Evolutionary conservation across 2,888 invertebrate genomes (phyloP), one percentile per base, ranked within the genome.

Genomic region (Drosophila mettleri): DNA sequence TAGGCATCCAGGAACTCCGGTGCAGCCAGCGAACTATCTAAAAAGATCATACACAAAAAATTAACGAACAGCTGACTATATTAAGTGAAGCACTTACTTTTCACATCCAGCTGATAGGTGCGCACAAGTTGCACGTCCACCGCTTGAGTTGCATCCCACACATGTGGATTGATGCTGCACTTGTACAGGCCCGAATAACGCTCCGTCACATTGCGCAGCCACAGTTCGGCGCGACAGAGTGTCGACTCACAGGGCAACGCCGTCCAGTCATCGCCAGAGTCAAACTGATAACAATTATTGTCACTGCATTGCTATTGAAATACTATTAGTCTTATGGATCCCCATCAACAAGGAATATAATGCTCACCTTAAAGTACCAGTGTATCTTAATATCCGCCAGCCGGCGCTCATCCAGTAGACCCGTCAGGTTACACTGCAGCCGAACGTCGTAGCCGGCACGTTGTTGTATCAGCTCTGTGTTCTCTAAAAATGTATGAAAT

Each of bases 101-200:
- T 90, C 5, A 92, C 86, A 80, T 91, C 91, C 71, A 92, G 68
- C 67, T 91, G 90, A 85, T 89, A 92, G 12, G 89, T 91, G 62
- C 90, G 81, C n/a, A 90, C 90, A 8, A 92, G 69, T 79, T 91
- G 90, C 49, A 92, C 91, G 54, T 91, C 89, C 41, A 91, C 80
- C 1, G 88, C 69, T 24, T 86, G 88, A 0, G 71, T 54, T 10
- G 86, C 66, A 68, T 90, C 86, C 58, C 78, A 72, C 3, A 84
- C 71, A 54, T 90, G 88, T 0, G 92, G 92, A 64, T 89, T 86
- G 4, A 92, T 87, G 16, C 88, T 90, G 75, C 92, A 92, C 69
- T 91, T 91, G 58, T 92, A 92, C 10, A 92, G 82, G 0, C 92
- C 92, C 3, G 92, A 91, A 76, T 92, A 89, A 14, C 87, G 84